Evolutionary conservation across 2,113 vertebrate genomes (phyloP), one percentile per base, ranked within the genome.

Genomic region (Ceyx margarethae): DNA sequence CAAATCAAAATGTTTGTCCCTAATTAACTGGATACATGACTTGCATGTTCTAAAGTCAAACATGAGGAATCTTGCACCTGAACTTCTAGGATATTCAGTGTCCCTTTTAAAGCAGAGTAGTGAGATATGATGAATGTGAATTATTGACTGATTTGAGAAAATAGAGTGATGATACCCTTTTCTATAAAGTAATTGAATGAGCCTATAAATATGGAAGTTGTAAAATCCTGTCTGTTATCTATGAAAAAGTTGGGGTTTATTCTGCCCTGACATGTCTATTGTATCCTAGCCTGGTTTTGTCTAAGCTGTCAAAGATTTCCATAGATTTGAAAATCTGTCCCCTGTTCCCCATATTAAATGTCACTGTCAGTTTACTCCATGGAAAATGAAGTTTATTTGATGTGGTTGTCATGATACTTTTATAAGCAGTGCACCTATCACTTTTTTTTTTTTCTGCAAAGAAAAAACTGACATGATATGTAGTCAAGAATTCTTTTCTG

Each of bases 351-450:
- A 76, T 95, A 97, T 96, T 98, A 98, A 98, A 98, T 98, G 97
- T 97, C 97, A 98, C 94, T 98, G 97, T 97, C 97, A 97, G 95
- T 97, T 98, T 98, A 97, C 96, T 96, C 96, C 96, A 95, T 96
- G 96, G 96, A 98, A 98, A 98, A 97, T 97, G 95, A 98, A 97
- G 92, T 98, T 97, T 97, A 96, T 98, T 95, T 97, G 97, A 97
- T 97, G 92, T 88, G 96, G 61, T 96, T 98, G 98, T 98, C 98
- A 98, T 96, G 90, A 92, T 96, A 76, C 97, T 97, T 98, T 97
- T 98, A 95, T 96, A 98, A 98, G 97, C 96, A 97, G 81, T 96
- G 96, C 96, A 97, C 92, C 95, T 96, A 97, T 98, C 95, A 93
- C 92, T 97, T 96, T 37, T 97, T 96, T 33, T 81, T 81, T 81